A percentile compares a stretch with the other conserved stretches of the same genome.
phyloP scores from a whole-genome alignment of 2,888 invertebrate species.

The Leptinotarsa haldemani region DNA sequence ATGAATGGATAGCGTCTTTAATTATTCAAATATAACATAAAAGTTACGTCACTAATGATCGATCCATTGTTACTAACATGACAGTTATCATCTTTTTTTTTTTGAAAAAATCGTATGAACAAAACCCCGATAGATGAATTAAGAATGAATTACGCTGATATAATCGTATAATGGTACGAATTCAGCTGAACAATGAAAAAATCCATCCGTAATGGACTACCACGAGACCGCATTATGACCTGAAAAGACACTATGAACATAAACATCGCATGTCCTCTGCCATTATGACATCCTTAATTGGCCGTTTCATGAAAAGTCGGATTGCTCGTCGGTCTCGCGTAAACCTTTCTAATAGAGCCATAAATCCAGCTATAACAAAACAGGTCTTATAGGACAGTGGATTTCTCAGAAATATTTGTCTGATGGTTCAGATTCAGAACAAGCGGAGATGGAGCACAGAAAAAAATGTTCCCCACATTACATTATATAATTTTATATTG shows the following conservation, averaged over 20 bases:
- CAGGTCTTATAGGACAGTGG: constrained; percentile 37
- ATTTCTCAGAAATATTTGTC: constrained; percentile 35
- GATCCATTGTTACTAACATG: background rate
- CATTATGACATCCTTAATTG: constrained; percentile 49
- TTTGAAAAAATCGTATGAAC: background rate
- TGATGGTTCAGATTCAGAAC: constrained; percentile 4
- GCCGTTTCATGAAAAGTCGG: constrained; percentile 50
- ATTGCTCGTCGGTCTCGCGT: constrained; percentile 46
- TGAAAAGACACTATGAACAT: constrained; percentile 9
- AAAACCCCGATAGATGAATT: background rate
- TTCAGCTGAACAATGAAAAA: background rate
- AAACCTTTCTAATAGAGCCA: constrained; percentile 51
- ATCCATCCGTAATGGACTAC: background rate
- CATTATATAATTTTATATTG: too few species aligned
- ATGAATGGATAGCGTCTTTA: too few species aligned
- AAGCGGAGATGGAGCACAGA: background rate
- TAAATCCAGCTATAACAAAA: constrained; percentile 51
- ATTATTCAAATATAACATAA: too few species aligned
- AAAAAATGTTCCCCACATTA: too few species aligned
- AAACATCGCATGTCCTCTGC: constrained; percentile 27
- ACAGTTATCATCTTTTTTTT: background rate
- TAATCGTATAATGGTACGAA: background rate
- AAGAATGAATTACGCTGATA: background rate
- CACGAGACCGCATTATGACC: constrained; percentile 8
- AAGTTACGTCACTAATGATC: too few species aligned